phyloP scores from a whole-genome alignment of 2,797 vertebrate species.

The Phataginus tetradactyla region DNA sequence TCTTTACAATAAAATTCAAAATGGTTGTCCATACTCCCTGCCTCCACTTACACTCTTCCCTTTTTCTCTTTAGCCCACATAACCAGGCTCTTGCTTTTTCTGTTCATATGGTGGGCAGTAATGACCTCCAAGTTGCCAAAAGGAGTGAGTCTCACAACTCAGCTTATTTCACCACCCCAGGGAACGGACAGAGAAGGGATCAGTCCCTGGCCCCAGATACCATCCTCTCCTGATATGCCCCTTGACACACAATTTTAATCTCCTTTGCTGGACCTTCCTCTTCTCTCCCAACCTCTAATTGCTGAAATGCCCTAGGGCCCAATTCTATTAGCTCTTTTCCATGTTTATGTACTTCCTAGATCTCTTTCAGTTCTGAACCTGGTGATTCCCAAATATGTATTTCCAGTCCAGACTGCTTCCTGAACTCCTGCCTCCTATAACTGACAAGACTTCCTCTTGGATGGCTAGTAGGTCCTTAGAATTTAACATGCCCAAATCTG shows the following conservation, averaged over 20 bases:
- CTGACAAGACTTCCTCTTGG: neutral
- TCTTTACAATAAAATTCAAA: conserved; percentile 1
- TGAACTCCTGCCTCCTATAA: neutral
- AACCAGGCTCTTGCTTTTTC: neutral
- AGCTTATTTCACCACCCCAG: neutral
- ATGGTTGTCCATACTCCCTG: neutral
- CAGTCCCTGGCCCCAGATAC: neutral
- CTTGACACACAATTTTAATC: neutral
- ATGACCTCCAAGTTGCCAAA: neutral
- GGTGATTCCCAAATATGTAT: neutral
- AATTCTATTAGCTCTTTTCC: neutral
- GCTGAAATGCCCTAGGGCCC: neutral
- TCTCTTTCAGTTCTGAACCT: neutral
- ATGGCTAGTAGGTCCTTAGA: neutral
- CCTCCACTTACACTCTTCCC: neutral
- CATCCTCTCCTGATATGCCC: neutral
- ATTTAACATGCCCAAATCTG: neutral
- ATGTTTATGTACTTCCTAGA: neutral
- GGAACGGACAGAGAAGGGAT: neutral
- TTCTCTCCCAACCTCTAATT: neutral
- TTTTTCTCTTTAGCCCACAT: neutral
- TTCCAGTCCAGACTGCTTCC: neutral
- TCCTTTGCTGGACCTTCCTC: neutral
- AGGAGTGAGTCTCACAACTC: neutral
- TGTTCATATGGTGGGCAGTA: neutral